phyloP scores from a whole-genome alignment of 2,888 invertebrate species.

The Tiliacea citrago region DNA sequence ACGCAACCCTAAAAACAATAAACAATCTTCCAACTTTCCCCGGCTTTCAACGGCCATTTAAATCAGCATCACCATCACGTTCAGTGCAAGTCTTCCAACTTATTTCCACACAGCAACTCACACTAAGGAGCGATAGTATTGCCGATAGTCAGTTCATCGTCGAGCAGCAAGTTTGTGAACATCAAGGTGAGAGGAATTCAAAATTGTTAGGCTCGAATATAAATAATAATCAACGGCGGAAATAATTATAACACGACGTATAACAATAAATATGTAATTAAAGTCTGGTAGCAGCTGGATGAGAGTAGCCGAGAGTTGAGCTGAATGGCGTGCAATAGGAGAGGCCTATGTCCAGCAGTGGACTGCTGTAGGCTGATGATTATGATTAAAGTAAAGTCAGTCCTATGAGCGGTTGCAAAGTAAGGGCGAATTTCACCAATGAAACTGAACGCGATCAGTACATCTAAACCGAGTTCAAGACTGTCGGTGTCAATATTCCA shows the following conservation, averaged over 20 bases:
- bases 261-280: not conserved
- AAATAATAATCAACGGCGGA: not conserved
- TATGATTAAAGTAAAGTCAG: no score
- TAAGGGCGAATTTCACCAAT: no score
- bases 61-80: not conserved
- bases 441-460: no score
- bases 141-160: not conserved
- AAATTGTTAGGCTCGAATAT: not conserved
- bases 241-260: not conserved
- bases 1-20: slow-evolving; percentile 10
- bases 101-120: not conserved
- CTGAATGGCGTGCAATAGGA: no score
- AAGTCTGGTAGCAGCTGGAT: no score
- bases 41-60: not conserved
- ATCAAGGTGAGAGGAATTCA: slow-evolving; percentile 15
- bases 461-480: no score
- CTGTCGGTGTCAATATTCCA: no score
- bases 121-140: not conserved
- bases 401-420: no score
- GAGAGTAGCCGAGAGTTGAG: no score
- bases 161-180: not conserved
- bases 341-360: no score
- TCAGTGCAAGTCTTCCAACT: not conserved
- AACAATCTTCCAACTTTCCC: not conserved
- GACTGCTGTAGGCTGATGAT: no score